These are phyloP conservation scores for Mamestra brassicae DNA, from an alignment of 2,888 invertebrate genomes.

Conservation along the genomic window DNA sequence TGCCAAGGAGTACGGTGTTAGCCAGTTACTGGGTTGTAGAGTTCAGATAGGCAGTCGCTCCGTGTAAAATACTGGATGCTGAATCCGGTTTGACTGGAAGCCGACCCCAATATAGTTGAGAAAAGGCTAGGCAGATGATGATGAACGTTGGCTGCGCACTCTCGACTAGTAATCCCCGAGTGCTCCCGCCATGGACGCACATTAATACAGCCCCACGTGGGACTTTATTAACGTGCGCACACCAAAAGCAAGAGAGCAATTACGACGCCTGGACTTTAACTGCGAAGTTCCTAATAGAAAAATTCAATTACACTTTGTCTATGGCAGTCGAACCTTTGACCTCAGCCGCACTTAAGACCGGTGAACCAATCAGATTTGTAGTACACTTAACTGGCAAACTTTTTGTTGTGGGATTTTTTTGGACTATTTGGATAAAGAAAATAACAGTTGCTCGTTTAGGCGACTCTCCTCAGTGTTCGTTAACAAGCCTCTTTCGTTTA, in stretches of 20 bases:
- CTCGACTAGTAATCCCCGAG: constrained; percentile 21
- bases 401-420: constrained; percentile 46
- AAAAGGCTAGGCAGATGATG: too few relatives aligned
- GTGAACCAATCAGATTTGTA: constrained; percentile 45
- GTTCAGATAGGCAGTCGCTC: too few relatives aligned
- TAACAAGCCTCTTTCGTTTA: constrained; percentile 71
- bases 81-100: too few relatives aligned
- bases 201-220: constrained; percentile 44
- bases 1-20: too few relatives aligned
- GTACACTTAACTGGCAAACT: constrained; percentile 23
- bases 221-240: constrained; percentile 45
- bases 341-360: constrained; percentile 27
- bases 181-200: constrained; percentile 21
- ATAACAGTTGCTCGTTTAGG: constrained; percentile 67
- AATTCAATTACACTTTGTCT: constrained; percentile 48
- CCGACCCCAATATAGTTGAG: too few relatives aligned
- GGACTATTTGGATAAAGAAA: constrained; percentile 62
- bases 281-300: constrained; percentile 49
- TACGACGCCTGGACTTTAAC: constrained; percentile 35
- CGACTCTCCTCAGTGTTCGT: constrained; percentile 67
- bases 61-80: too few relatives aligned
- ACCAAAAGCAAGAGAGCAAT: constrained; percentile 26
- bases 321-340: constrained; percentile 34
- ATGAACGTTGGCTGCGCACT: constrained; percentile 1
- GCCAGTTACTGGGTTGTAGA: too few relatives aligned